Base-by-base conservation (phyloP, 2,888 invertebrate species). In the Metellina segmentata region DNA sequence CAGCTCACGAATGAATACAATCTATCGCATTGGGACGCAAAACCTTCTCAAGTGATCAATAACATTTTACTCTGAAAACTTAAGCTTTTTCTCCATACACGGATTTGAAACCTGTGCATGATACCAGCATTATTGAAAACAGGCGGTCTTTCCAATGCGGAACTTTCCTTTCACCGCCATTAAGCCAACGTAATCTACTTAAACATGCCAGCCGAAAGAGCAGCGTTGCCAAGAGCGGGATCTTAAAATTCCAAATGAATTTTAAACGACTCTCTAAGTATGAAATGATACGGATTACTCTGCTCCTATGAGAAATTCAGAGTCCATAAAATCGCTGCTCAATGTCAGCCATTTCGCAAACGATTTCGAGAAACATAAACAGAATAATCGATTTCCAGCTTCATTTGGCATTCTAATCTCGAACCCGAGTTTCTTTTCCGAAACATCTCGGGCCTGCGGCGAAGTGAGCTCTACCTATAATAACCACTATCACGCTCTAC, bases 401-500 rank as follows among this genome's bases (percentile, higher is more conserved):
- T 79, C 79, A 79, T 79, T 79, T 79, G 53, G 61, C 79, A 61
- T 79, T 79, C 79, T 79, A 79, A 79, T 79, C 79, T 78, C 51
- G 51, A 61, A 16, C 61, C 61, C 11, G 61, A 61, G 61, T 16
- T 61, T 61, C 34, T 34, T 61, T 61, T 61, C 16, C 61, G 61
- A 16, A 34, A 34, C 34, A 34, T 61, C 61, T 61, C 61, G 61
- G 13, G 34, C 13, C 61, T 61, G 61, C 61, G 34, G 34, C 34
- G 34, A 34, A 1, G 1, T 34, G 34, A 34, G 34, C 61, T 16
- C 16, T 61, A 61, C 61, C 61, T 16, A 61, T 61, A 61, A 61
- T 61, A 61, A 61, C 61, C 1, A 34, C 34, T 34, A 34, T 34
- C 34, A 61, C 61, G 61, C 61, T 61, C 16, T 16, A 16, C 16